These are phyloP conservation scores for Euclidia mi DNA, from an alignment of 2,888 invertebrate species.

Conservation along the genomic window DNA sequence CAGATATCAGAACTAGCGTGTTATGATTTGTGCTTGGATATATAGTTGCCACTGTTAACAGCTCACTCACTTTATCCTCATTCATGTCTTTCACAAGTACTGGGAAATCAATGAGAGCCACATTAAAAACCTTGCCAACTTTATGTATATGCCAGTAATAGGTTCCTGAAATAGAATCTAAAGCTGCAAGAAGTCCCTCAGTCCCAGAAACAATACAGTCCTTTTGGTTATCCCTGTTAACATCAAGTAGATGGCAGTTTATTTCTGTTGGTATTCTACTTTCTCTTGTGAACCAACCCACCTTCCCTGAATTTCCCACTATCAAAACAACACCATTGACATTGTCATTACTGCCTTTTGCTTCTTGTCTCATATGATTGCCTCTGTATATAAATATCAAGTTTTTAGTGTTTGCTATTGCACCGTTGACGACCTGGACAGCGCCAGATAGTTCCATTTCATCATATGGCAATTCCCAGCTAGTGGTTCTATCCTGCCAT, in stretches of 20 bases:
- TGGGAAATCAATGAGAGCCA: slow-evolving; percentile 92
- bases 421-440: slow-evolving; percentile 92
- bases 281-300: slow-evolving; percentile 93
- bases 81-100: slow-evolving; percentile 93
- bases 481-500: slow-evolving; percentile 90
- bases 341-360: slow-evolving; percentile 82
- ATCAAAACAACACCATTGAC: slow-evolving; percentile 93
- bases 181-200: slow-evolving; percentile 90
- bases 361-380: slow-evolving; percentile 89
- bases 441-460: slow-evolving; percentile 92
- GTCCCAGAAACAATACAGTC: slow-evolving; percentile 94
- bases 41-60: slow-evolving; percentile 90
- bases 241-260: slow-evolving; percentile 93
- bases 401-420: slow-evolving; percentile 91
- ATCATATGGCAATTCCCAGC: slow-evolving; percentile 92
- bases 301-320: slow-evolving; percentile 92
- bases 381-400: slow-evolving; percentile 94
- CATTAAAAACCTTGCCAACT: slow-evolving; percentile 85
- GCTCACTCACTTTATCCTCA: slow-evolving; percentile 92
- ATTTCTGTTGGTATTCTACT: slow-evolving; percentile 92
- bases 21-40: slow-evolving; percentile 89
- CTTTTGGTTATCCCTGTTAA: slow-evolving; percentile 92
- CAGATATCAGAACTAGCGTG: slow-evolving; percentile 92
- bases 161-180: slow-evolving; percentile 87
- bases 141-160: slow-evolving; percentile 91